Evolutionary conservation across 2,113 vertebrate genomes (phyloP).

Genomic region (Corythornis vintsioides): DNA sequence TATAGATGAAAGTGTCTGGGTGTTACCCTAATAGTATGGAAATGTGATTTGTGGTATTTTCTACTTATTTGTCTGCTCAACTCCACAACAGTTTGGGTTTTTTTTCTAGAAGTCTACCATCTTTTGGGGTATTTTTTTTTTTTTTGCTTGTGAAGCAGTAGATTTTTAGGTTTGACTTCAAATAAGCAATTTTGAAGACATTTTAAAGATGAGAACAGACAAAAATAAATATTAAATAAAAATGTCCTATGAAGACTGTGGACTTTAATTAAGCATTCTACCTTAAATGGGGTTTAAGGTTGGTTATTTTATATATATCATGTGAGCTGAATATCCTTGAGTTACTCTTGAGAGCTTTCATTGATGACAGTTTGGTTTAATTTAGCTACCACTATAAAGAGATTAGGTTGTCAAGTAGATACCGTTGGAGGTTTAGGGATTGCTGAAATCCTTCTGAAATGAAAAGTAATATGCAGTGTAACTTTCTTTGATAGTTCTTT

Average conservation of each 20-base stretch:
- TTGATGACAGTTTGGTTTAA: slow-evolving; percentile 65
- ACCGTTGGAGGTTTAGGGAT: slow-evolving; percentile 46
- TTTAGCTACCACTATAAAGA: slow-evolving; percentile 56
- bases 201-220: not conserved
- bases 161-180: not conserved
- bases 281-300: not conserved
- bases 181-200: not conserved
- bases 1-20: not conserved
- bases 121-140: not conserved
- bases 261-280: not conserved
- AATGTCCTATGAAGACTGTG: not conserved
- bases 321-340: slow-evolving; percentile 34
- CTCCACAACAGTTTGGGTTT: not conserved
- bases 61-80: not conserved
- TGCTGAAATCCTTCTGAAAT: slow-evolving; percentile 61
- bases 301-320: not conserved
- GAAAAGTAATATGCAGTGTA: slow-evolving; percentile 48
- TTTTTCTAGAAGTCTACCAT: not conserved
- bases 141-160: not conserved
- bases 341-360: slow-evolving; percentile 47
- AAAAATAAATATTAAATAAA: not conserved
- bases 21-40: not conserved
- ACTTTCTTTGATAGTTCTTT: slow-evolving; percentile 57
- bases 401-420: slow-evolving; percentile 61
- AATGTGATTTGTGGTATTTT: not conserved